Evolutionary conservation across 2,888 invertebrate species (phyloP).

Genomic region (Incurvaria masculella): DNA sequence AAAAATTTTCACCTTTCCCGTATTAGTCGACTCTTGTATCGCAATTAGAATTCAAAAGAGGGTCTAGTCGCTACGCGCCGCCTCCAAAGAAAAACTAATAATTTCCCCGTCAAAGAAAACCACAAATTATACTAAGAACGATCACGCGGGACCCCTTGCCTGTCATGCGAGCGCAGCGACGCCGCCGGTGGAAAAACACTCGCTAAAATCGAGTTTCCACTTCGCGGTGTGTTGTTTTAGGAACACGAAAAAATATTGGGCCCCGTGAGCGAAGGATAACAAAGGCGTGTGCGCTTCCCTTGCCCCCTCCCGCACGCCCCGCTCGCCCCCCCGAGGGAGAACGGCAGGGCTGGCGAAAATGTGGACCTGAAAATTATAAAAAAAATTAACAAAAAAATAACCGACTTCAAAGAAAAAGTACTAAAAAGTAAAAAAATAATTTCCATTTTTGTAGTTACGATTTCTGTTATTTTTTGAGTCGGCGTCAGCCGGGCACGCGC

Average conservation of each 20-base stretch:
- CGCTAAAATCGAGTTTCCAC: conserved; percentile 24
- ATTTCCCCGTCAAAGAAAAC: background rate
- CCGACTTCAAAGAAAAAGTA: no score
- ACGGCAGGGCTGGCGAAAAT: background rate
- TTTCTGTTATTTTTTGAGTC: no score
- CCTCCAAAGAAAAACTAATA: no score
- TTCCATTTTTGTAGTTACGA: no score
- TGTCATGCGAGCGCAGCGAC: background rate
- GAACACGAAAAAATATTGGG: conserved; percentile 39
- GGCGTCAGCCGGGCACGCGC: no score
- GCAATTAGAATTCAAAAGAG: no score
- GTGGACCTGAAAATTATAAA: background rate
- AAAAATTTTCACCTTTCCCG: no score
- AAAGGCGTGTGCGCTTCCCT: conserved; percentile 15
- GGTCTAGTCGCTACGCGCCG: no score
- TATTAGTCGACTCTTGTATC: no score
- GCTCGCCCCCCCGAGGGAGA: conserved; percentile 4
- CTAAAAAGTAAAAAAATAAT: background rate
- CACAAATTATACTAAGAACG: background rate
- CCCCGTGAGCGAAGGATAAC: conserved; percentile 41
- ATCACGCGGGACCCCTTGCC: background rate
- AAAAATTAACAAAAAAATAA: no score
- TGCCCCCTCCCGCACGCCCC: background rate
- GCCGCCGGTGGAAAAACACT: conserved; percentile 22
- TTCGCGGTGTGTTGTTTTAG: conserved; percentile 37